Base-by-base conservation (phyloP, 2,113 vertebrate species). In the Morone chrysops region DNA sequence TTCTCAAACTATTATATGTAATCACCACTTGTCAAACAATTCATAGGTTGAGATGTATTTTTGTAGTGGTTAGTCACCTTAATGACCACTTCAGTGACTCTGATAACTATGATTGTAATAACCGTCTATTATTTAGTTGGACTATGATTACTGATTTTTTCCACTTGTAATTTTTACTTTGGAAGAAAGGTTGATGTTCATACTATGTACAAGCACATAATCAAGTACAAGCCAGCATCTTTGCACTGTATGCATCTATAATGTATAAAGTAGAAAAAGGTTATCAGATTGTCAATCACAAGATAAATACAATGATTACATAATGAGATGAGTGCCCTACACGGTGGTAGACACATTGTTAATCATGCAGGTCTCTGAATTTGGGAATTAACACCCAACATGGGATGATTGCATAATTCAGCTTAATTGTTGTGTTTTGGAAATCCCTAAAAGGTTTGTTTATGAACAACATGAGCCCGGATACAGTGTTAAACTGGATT, bases 401-500 rank as follows among this genome's bases (percentile, higher is more conserved):
- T 47, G 59, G 50, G 38, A 22, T 36, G 51, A 71, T 20, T 51
- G 51, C 50, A 71, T 59, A 31, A 17, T 77, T 77, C 67, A 59
- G 60, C 17, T 41, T 40, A 40, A 57, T 18, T 65, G 10, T 50
- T 77, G 81, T 54, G 51, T 56, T 67, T n/a, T 63, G 20, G 53
- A 11, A 80, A 47, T 47, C 43, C 38, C 20, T 41, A 4, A 61
- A 61, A 48, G 43, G 70, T 69, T 60, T 73, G 48, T 78, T 53
- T 63, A 57, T 74, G 10, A 78, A 70, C n/a, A 62, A 47, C 18
- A 70, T 45, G 31, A 70, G 38, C 43, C 65, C 65, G 50, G 20
- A 57, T 74, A 51, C 12, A 43, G 22, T 50, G 9, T 61, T 80
- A 66, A 75, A 47, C 25, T 61, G 36, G 70, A 78, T 72, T 66